These are phyloP conservation scores for Lasioglossum baleicum DNA, from an alignment of 1,140 invertebrate genomes.

Conservation along the genomic window DNA sequence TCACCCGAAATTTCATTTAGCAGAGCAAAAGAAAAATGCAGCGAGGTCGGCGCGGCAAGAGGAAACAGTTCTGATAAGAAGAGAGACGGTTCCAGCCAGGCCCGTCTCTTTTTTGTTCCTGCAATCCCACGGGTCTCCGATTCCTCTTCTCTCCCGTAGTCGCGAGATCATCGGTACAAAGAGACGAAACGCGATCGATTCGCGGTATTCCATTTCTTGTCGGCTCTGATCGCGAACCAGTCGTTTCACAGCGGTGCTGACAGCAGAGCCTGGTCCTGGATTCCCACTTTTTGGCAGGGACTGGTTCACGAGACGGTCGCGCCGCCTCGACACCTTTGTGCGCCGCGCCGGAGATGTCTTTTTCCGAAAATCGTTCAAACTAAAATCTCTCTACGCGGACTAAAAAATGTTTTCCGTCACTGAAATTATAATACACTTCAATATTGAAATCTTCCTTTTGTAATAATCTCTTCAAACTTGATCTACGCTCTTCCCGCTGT, in stretches of 20 bases:
- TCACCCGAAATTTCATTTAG: too few relatives aligned
- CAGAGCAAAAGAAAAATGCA: background rate
- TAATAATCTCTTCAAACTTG: too few relatives aligned
- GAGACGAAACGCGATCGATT: slow-evolving; percentile 61
- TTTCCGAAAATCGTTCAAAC: too few relatives aligned
- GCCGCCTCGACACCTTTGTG: background rate
- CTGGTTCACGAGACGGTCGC: too few relatives aligned
- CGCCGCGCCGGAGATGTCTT: background rate
- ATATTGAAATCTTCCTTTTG: too few relatives aligned
- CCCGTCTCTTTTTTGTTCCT: slow-evolving; percentile 52
- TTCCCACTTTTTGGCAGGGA: too few relatives aligned
- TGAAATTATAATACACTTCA: too few relatives aligned
- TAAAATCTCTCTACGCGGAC: too few relatives aligned
- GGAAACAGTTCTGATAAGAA: slow-evolving; percentile 56
- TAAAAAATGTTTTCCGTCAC: too few relatives aligned
- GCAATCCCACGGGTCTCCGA: slow-evolving; percentile 10
- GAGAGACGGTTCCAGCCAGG: slow-evolving; percentile 37
- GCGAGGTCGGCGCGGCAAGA: background rate
- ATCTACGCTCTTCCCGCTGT: too few relatives aligned
- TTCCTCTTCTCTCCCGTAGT: slow-evolving; percentile 19
- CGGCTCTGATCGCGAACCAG: slow-evolving; percentile 22
- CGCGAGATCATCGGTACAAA: slow-evolving; percentile 39
- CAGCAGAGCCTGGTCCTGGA: slow-evolving; percentile 22
- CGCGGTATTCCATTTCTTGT: slow-evolving; percentile 68
- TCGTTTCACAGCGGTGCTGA: slow-evolving; percentile 26